Conservation (phyloP, 2,797 vertebrate species). For the Phoxinus dragarum region DNA sequence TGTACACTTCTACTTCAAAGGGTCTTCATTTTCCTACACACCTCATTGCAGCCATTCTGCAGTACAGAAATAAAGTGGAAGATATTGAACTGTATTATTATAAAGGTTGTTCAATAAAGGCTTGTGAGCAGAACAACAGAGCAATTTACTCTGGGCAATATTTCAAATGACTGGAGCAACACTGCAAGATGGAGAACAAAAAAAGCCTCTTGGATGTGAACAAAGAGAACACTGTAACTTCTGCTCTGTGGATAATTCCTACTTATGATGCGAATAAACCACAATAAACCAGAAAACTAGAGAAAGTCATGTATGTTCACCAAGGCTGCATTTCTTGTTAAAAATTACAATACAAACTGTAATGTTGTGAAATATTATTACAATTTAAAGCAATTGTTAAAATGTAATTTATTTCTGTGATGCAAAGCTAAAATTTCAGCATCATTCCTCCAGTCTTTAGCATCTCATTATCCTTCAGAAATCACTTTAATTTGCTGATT, state of each 20-base stretch:
- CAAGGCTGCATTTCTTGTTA: background rate
- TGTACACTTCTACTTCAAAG: slow-evolving; percentile 57
- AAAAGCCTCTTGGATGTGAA: slow-evolving; percentile 45
- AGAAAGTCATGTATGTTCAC: background rate
- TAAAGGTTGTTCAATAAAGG: slow-evolving; percentile 58
- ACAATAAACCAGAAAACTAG: background rate
- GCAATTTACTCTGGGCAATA: slow-evolving; percentile 62
- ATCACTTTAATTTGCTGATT: background rate
- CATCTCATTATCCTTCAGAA: background rate
- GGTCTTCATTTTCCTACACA: slow-evolving; percentile 54
- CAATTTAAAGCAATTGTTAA: background rate
- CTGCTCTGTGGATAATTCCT: slow-evolving; percentile 41
- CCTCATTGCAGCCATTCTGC: slow-evolving; percentile 41
- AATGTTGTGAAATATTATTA: background rate
- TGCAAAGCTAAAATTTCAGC: background rate
- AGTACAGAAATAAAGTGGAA: slow-evolving; percentile 49
- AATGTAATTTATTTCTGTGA: background rate
- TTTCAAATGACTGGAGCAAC: slow-evolving; percentile 47
- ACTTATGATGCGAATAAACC: background rate
- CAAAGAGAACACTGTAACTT: slow-evolving; percentile 52
- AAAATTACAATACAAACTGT: background rate
- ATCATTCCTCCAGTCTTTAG: background rate
- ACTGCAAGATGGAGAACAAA: slow-evolving; percentile 25
- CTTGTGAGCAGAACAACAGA: slow-evolving; percentile 59
- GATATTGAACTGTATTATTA: slow-evolving; percentile 63